Evolutionary conservation across 2,888 invertebrate genomes (phyloP).

Genomic region (Panorpa germanica): DNA sequence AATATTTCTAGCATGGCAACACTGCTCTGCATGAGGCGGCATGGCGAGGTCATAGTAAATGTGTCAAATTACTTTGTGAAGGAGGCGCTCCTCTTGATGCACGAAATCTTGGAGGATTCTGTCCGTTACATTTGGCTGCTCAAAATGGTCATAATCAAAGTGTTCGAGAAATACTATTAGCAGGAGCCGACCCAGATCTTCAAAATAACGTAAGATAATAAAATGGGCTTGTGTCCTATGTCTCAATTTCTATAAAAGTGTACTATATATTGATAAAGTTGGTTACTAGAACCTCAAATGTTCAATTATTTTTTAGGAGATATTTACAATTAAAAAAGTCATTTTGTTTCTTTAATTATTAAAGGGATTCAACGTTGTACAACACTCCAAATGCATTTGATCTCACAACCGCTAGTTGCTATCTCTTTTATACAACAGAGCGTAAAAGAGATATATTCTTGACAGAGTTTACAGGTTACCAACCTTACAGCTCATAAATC

Average conservation of each 20-base stretch:
- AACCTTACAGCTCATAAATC: too few species aligned
- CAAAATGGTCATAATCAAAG: slow-evolving; percentile 96
- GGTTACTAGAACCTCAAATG: too few species aligned
- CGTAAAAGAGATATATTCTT: too few species aligned
- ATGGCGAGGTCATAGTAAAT: slow-evolving; percentile 84
- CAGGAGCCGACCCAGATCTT: slow-evolving; percentile 71
- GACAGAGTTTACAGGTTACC: too few species aligned
- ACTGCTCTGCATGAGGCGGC: slow-evolving; percentile 87
- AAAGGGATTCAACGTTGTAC: too few species aligned
- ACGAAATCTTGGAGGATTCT: slow-evolving; percentile 74
- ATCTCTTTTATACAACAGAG: too few species aligned
- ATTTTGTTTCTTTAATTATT: too few species aligned
- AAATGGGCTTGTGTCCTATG: background rate
- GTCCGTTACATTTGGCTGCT: slow-evolving; percentile 84
- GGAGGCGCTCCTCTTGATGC: slow-evolving; percentile 41
- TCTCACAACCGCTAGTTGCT: too few species aligned
- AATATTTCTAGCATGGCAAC: slow-evolving; percentile 63
- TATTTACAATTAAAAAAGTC: too few species aligned
- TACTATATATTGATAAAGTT: too few species aligned
- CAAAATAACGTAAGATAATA: slow-evolving; percentile 64
- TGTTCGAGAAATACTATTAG: slow-evolving; percentile 69
- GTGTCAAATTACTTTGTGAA: slow-evolving; percentile 46
- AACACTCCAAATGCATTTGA: too few species aligned
- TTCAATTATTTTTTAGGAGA: too few species aligned
- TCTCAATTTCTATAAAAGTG: slow-evolving; percentile 8